Evolutionary conservation across 2,797 vertebrate genomes (phyloP).

Genomic region (Prionace glauca): DNA sequence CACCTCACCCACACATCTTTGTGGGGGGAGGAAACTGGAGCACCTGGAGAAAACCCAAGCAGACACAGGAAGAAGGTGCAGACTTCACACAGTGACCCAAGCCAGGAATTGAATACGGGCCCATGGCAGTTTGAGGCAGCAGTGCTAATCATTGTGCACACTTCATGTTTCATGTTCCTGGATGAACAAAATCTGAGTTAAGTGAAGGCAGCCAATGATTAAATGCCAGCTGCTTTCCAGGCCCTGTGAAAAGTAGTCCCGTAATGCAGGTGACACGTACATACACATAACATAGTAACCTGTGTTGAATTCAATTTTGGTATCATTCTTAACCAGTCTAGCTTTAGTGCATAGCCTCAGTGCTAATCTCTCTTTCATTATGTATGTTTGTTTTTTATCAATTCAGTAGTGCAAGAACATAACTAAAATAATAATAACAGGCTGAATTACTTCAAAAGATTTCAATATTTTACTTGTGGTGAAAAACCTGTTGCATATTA

Average conservation of each 20-base stretch:
- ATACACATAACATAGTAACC: background rate
- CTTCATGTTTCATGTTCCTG: too few relatives aligned
- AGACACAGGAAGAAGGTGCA: too few relatives aligned
- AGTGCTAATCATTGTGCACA: too few relatives aligned
- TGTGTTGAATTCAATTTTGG: background rate
- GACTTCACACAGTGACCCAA: too few relatives aligned
- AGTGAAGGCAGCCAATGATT: too few relatives aligned
- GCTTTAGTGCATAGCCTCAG: background rate
- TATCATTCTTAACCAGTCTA: background rate
- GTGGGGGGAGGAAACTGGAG: too few relatives aligned
- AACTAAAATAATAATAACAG: background rate
- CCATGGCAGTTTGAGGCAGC: too few relatives aligned
- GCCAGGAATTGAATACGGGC: too few relatives aligned
- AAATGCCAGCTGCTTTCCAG: too few relatives aligned
- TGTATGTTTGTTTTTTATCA: background rate
- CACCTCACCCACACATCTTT: too few relatives aligned
- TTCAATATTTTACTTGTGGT: background rate
- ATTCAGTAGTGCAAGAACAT: background rate
- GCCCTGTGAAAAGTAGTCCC: background rate
- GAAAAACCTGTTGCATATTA: background rate
- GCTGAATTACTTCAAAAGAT: background rate
- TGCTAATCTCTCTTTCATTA: background rate
- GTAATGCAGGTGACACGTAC: background rate
- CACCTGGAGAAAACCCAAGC: too few relatives aligned
- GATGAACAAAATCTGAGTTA: too few relatives aligned